Conservation (phyloP, 2,888 invertebrate species). For the Microctonus hyperodae region DNA sequence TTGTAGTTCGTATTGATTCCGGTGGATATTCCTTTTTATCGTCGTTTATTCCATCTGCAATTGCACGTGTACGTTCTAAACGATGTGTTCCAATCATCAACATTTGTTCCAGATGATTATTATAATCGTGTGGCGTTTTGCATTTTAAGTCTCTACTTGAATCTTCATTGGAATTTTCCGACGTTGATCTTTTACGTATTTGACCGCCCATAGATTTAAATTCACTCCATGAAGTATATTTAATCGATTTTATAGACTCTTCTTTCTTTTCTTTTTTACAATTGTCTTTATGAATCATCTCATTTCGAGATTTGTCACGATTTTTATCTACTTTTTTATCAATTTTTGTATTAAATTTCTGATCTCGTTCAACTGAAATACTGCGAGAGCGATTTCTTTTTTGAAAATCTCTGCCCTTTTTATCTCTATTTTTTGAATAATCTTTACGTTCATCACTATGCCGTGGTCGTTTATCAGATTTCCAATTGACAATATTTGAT, state of each 20-base stretch:
- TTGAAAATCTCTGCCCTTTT: conserved; percentile 34
- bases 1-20: conserved; percentile 54
- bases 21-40: conserved; percentile 57
- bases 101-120: conserved; percentile 55
- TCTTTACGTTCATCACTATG: conserved; percentile 44
- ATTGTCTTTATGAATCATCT: background rate
- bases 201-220: conserved; percentile 44
- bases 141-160: conserved; percentile 16
- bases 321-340: conserved; percentile 28
- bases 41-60: conserved; percentile 48
- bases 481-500: background rate
- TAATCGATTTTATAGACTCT: conserved; percentile 34
- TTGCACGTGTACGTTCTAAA: conserved; percentile 46
- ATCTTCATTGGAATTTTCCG: background rate
- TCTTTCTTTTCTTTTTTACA: conserved; percentile 33
- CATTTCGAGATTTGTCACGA: conserved; percentile 21
- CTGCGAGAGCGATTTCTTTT: conserved; percentile 6
- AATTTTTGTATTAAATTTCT: conserved; percentile 28
- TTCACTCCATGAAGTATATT: conserved; percentile 52
- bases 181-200: conserved; percentile 6
- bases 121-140: conserved; percentile 56
- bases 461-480: conserved; percentile 29
- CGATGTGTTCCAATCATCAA: conserved; percentile 53
- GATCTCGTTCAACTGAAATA: conserved; percentile 33
- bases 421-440: conserved; percentile 40